Percentiles rank a stretch among this genome's conserved stretches.
Conservation (phyloP, 64 coral and sea anemone genomes). For the Montipora efflorescens region DNA sequence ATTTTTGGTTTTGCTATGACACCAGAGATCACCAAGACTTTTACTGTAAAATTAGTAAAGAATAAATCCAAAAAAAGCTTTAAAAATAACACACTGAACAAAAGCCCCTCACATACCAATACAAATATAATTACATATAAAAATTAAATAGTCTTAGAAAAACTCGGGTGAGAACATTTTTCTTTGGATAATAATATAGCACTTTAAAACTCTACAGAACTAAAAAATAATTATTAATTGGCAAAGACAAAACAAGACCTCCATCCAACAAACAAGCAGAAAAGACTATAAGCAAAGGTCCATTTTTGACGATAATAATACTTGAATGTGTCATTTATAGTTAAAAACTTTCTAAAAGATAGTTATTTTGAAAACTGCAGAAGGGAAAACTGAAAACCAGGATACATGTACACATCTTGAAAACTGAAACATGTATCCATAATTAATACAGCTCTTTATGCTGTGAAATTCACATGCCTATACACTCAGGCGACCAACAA, state of each 20-base stretch:
- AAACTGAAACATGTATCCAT: too few relatives aligned
- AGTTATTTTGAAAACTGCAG: too few relatives aligned
- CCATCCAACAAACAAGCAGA: neutral
- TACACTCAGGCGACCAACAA: too few relatives aligned
- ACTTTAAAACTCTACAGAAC: neutral
- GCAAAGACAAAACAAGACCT: too few relatives aligned
- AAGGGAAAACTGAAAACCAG: too few relatives aligned
- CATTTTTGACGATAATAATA: neutral
- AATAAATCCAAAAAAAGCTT: neutral
- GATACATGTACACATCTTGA: too few relatives aligned
- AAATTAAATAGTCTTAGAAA: neutral
- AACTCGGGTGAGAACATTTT: neutral
- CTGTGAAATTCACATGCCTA: too few relatives aligned
- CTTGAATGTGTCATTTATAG: constrained; percentile 10
- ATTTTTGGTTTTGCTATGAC: neutral
- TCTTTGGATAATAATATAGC: neutral
- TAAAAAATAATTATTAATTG: neutral
- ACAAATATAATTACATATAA: neutral
- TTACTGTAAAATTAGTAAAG: neutral
- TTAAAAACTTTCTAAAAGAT: neutral
- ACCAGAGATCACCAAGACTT: neutral
- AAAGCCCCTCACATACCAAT: neutral
- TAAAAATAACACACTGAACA: neutral
- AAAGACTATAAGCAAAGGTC: neutral
- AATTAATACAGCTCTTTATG: too few relatives aligned